Conservation (phyloP, 2,888 invertebrate species). For the Sinelater perroti region DNA sequence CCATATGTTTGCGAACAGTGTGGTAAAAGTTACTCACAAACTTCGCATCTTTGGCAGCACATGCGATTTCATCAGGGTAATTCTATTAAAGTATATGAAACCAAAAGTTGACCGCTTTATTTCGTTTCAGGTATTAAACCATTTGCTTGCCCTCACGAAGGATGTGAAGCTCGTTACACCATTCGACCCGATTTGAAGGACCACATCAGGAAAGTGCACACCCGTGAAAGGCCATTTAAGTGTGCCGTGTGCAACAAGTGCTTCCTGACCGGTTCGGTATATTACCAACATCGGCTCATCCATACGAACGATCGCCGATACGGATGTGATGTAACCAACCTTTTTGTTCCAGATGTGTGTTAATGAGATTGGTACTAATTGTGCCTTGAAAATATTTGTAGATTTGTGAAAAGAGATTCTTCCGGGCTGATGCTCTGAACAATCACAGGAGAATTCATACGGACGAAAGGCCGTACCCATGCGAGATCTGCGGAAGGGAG, state of each 20-base stretch:
- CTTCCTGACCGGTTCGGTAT: conserved; percentile 70
- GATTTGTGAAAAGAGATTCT: conserved; percentile 69
- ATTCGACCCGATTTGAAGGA: conserved; percentile 71
- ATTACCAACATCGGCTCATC: conserved; percentile 70
- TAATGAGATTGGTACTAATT: no score
- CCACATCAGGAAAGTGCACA: conserved; percentile 71
- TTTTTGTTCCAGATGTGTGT: background rate
- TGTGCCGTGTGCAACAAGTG: conserved; percentile 69
- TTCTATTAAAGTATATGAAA: background rate
- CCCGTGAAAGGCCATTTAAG: conserved; percentile 70
- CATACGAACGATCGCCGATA: conserved; percentile 71
- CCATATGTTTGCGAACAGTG: conserved; percentile 70
- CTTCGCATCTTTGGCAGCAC: conserved; percentile 73
- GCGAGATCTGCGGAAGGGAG: conserved; percentile 63
- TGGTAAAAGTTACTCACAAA: conserved; percentile 69
- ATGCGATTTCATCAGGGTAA: conserved; percentile 71
- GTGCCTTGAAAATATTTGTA: no score
- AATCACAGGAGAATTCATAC: conserved; percentile 71
- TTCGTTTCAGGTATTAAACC: conserved; percentile 66
- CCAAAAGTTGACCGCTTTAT: background rate
- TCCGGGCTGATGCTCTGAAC: conserved; percentile 71
- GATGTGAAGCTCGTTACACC: conserved; percentile 69
- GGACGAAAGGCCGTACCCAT: conserved; percentile 66
- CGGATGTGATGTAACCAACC: conserved; percentile 64
- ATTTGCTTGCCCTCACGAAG: conserved; percentile 68